Conservation (phyloP, 1,140 invertebrate genomes). For the Sycobia sp. region DNA sequence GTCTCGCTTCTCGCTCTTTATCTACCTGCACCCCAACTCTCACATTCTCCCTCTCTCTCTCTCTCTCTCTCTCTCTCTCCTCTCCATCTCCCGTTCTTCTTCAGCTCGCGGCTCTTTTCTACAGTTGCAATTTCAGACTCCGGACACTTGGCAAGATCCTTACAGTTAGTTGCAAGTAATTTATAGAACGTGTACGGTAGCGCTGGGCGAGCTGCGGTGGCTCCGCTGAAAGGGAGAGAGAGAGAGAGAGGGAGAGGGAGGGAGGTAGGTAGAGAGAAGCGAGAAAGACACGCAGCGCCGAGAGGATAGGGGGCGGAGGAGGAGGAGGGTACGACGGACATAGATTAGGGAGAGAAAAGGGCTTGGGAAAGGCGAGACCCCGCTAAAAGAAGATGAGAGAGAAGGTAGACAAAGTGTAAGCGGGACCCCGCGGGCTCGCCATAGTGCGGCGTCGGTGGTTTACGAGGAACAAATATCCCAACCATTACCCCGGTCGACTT, state of each 20-base stretch:
- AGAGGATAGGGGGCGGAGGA: no score
- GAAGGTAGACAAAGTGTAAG: slow-evolving; percentile 10
- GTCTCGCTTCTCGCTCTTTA: no score
- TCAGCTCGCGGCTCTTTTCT: no score
- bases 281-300: no score
- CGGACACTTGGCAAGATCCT: background rate
- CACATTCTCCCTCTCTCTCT: background rate
- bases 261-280: slow-evolving; percentile 12
- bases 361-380: slow-evolving; percentile 33
- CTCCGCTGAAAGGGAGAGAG: slow-evolving; percentile 15
- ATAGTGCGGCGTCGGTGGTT: background rate
- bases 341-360: slow-evolving; percentile 20
- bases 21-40: no score
- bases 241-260: background rate
- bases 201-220: no score
- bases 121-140: slow-evolving; percentile 1
- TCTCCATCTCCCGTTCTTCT: background rate
- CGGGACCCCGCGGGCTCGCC: background rate
- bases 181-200: slow-evolving; percentile 27
- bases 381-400: slow-evolving; percentile 20
- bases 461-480: slow-evolving; percentile 8
- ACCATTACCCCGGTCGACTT: background rate
- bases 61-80: background rate
- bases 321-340: slow-evolving; percentile 11
- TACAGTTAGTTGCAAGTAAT: slow-evolving; percentile 24